Evolutionary conservation across 1,140 invertebrate genomes (phyloP).

Genomic region (Anoplolepis gracilipes): DNA sequence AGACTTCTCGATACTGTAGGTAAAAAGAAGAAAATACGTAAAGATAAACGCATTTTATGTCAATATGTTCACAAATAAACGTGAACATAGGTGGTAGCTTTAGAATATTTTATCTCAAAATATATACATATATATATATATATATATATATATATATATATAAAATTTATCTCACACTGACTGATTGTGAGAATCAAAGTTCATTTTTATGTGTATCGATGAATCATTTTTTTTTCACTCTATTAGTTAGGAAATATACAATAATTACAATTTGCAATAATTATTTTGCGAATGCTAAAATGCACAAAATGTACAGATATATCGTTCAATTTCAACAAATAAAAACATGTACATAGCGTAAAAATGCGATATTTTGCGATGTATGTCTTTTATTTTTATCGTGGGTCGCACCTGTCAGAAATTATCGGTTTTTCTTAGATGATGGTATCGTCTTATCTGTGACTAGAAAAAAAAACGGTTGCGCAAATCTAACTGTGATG

Average conservation of each 20-base stretch:
- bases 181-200: background rate
- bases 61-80: background rate
- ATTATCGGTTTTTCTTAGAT: background rate
- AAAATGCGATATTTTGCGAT: background rate
- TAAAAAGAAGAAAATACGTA: background rate
- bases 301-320: background rate
- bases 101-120: background rate
- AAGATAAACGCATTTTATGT: background rate
- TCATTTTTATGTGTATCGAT: background rate
- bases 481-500: slow-evolving; percentile 3
- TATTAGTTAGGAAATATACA: slow-evolving; percentile 11
- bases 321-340: background rate
- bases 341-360: background rate
- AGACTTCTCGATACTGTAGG: background rate
- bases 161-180: background rate
- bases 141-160: too few relatives aligned
- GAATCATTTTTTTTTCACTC: background rate
- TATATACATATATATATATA: too few relatives aligned
- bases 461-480: slow-evolving; percentile 31
- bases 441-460: background rate
- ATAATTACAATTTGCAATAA: background rate
- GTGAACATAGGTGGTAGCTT: background rate
- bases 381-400: slow-evolving; percentile 1
- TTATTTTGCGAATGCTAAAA: slow-evolving; percentile 14
- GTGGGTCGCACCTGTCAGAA: background rate